phyloP scores from a whole-genome alignment of 2,888 invertebrate species.

The Diplolepis rosae region DNA sequence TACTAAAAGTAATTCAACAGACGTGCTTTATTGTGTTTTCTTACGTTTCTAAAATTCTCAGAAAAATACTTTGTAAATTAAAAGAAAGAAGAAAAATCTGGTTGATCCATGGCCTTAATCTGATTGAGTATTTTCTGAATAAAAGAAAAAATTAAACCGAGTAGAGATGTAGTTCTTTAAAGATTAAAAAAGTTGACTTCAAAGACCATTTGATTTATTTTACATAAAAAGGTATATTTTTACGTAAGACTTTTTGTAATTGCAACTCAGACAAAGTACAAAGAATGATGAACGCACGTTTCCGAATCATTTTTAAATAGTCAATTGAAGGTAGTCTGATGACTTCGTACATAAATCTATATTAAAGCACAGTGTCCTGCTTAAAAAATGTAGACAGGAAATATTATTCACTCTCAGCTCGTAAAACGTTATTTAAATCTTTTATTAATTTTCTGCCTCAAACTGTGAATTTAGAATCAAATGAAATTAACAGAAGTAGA shows the following conservation, averaged over 20 bases:
- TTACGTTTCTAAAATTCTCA: no score
- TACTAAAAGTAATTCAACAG: no score
- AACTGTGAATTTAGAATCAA: background rate
- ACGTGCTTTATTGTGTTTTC: no score
- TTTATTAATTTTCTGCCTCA: background rate
- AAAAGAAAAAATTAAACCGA: no score
- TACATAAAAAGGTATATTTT: background rate
- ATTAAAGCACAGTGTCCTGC: background rate
- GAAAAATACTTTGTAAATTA: no score
- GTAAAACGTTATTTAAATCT: background rate
- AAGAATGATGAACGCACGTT: background rate
- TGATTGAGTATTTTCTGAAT: no score
- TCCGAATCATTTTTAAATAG: background rate
- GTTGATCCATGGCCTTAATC: no score
- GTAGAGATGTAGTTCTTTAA: no score
- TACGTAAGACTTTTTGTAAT: background rate
- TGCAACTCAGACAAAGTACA: background rate
- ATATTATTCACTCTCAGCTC: background rate
- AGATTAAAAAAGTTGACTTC: no score
- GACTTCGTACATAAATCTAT: slow-evolving; percentile 17
- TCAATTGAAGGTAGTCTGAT: background rate
- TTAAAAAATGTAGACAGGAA: background rate
- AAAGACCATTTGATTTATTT: no score
- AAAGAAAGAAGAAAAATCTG: no score
- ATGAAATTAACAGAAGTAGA: background rate